phyloP scores from a whole-genome alignment of 1,140 invertebrate species.

The Tigriopus japonicus region DNA sequence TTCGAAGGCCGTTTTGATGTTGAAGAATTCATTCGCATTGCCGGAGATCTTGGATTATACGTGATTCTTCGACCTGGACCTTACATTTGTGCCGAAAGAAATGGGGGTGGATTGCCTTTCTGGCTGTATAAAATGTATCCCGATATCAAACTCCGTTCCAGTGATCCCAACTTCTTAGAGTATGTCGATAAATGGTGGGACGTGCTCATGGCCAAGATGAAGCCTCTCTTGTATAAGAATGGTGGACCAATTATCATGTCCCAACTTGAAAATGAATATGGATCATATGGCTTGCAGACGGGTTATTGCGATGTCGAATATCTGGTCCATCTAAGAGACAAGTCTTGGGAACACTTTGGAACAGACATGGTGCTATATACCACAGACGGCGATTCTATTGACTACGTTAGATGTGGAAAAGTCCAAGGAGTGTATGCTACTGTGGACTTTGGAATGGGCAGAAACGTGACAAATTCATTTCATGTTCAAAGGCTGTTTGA shows the following conservation, averaged over 20 bases:
- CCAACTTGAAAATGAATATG: slow-evolving; percentile 89
- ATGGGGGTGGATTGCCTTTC: slow-evolving; percentile 60
- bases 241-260: slow-evolving; percentile 63
- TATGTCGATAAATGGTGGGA: slow-evolving; percentile 41
- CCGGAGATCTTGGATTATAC: slow-evolving; percentile 38
- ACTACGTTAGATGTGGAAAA: slow-evolving; percentile 38
- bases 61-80: slow-evolving; percentile 76
- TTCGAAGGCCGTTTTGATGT: slow-evolving; percentile 16
- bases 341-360: slow-evolving; percentile 38
- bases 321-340: slow-evolving; percentile 38
- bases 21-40: background rate
- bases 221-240: slow-evolving; percentile 43
- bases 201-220: slow-evolving; percentile 34
- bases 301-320: slow-evolving; percentile 49
- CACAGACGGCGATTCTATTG: slow-evolving; percentile 36
- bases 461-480: slow-evolving; percentile 25
- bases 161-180: slow-evolving; percentile 38
- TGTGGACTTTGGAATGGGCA: slow-evolving; percentile 18
- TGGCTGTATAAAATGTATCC: slow-evolving; percentile 53
- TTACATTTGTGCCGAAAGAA: slow-evolving; percentile 75
- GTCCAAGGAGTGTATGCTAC: slow-evolving; percentile 44
- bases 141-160: slow-evolving; percentile 44
- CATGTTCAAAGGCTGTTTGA: slow-evolving; percentile 25
- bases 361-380: slow-evolving; percentile 51
- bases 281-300: slow-evolving; percentile 54